Base-by-base conservation (phyloP, 2,888 invertebrate species). In the Acanthopleura granulata region DNA sequence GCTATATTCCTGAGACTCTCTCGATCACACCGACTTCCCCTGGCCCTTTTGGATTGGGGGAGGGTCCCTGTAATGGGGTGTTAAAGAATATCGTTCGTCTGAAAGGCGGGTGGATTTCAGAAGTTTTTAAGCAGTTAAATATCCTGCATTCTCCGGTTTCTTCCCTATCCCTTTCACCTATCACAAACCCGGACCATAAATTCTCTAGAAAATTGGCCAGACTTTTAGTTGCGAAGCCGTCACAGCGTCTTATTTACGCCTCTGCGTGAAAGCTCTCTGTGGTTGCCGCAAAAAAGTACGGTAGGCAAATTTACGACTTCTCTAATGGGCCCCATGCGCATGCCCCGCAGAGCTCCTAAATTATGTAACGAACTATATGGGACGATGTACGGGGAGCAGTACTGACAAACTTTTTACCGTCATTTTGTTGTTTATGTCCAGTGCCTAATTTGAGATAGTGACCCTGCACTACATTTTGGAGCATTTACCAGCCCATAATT, bases 101-200 rank as follows among this genome's bases (percentile, higher is more conserved):
- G 57, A 57, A 57, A 57, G 12, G 57, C 18, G 57, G 57, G 12
- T 57, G 57, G 22, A 22, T 57, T 57, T 57, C 22, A 18, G 22
- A 57, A 57, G n/a, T 57, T 57, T 57, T 57, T 57, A 57, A 57
- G 22, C 57, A n/a, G n/a, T 57, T 57, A 57, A 57, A 57, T 57
- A 57, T 57, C 57, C 18, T 57, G 22, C n/a, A 57, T 22, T 57
- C 18, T 57, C 57, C 57, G 57, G 22, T 57, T 57, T 57, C 57
- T 1, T n/a, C n/a, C 57, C 6, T 57, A n/a, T 57, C 57, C 40
- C 57, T n/a, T 57, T n/a, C 57, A 22, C 57, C 57, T 57, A 57
- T 57, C 57, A 57, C 6, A 57, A 57, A 57, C 22, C n/a, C 22
- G 4, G 22, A 57, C 22, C 3, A 22, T 57, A 57, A 57, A 57